Percentiles rank a stretch among this genome's conserved stretches.
phyloP scores from a whole-genome alignment of 2,113 vertebrate species.

The Circaetus gallicus region DNA sequence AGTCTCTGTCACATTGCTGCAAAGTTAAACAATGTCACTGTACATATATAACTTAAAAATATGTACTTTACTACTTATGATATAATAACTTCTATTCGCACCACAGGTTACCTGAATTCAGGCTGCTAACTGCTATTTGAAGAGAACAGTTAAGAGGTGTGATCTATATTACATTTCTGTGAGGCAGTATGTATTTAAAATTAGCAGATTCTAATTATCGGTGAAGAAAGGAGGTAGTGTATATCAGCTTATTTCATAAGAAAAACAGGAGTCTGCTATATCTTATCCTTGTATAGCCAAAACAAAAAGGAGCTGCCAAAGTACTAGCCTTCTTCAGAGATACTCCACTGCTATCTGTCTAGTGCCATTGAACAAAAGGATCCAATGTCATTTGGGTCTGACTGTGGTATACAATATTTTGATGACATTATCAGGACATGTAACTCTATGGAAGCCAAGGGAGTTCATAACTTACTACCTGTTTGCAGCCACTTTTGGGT shows the following conservation, averaged over 20 bases:
- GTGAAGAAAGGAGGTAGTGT: not conserved
- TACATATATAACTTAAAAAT: not conserved
- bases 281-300: slow-evolving; percentile 31
- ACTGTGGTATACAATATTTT: not conserved
- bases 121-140: not conserved
- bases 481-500: not conserved
- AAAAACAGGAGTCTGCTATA: not conserved
- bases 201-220: not conserved
- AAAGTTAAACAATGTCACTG: not conserved
- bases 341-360: not conserved
- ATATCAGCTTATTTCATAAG: not conserved
- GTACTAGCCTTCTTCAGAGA: not conserved
- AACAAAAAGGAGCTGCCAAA: slow-evolving; percentile 20
- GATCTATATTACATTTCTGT: not conserved
- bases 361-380: not conserved
- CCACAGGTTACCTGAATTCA: not conserved
- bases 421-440: not conserved
- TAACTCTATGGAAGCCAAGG: not conserved
- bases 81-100: not conserved
- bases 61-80: not conserved
- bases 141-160: not conserved
- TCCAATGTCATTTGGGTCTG: not conserved
- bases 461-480: not conserved
- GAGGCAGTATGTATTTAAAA: not conserved
- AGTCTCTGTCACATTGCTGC: slow-evolving; percentile 16